Evolutionary conservation across 30 jellyfish, hydroid and myxozoan species (phyloP), one percentile per base, ranked within the genome.

Genomic region (Pelagia noctiluca): DNA sequence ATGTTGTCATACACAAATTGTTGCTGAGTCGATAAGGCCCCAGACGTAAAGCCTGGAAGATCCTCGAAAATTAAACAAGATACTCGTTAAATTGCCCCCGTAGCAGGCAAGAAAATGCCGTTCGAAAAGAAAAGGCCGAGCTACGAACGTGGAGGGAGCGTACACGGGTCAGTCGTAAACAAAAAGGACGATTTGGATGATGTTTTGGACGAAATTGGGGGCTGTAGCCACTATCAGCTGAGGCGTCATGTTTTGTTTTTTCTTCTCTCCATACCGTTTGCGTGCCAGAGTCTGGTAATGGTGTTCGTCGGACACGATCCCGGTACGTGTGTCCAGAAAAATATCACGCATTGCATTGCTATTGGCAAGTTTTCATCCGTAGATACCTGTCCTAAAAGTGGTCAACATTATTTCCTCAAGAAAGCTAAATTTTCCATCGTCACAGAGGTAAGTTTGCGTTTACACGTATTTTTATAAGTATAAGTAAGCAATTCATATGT

Each of bases 141-240:
- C 74, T 49, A 62, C 29, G 86, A 32, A 71, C 79, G 1, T 36
- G 36, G 85, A 25, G 66, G 54, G 36, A 52, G 68, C 26, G 26
- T 52, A 10, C 68, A 30, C 12, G 21, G 68, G 16, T 25, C 68
- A 10, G 26, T 19, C 7, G 16, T 52, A 19, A 38, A 75, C 11
- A 82, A 70, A 82, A 68, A 80, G 22, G 76, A 71, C 36, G 53
- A 82, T 25, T 35, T 82, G 23, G 92, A 82, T 52, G 92, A 82
- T 29, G 86, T 82, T 34, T 25, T 82, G 36, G 75, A 82, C 5
- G 92, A 52, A 60, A 82, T 82, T 54, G 92, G 92, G 35, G 92
- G 82, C 34, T 82, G 92, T 72, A 82, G 92, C 31, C 92, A 82
- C 29, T 82, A 33, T 60, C 92, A 82, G 63, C 37, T 82, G 26